Base-by-base conservation (phyloP, 2,113 vertebrate species). In the Rhabdomys dilectus region DNA sequence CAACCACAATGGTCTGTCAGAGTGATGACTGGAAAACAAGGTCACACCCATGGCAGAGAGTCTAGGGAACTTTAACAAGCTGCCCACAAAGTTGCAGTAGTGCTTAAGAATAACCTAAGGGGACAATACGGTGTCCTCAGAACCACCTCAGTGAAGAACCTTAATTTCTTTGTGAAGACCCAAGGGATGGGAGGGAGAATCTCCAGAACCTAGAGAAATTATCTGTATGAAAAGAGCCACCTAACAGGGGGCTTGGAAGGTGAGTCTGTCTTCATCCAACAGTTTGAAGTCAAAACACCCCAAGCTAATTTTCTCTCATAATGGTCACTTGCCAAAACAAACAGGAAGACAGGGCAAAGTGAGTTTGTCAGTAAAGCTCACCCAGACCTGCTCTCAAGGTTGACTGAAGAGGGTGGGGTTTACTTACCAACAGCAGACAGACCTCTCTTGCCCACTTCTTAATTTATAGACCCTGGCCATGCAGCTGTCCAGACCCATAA, bases 281-380 rank as follows among this genome's bases (percentile, higher is more conserved):
- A 60, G 56, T 29, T 62, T 29, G 73, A 86, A 93, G 17, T 45
- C 88, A 88, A 70, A 86, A 53, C 7, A 51, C 7, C 34, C 53
- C 7, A 60, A 31, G 13, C 15, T 56, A 70, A 42, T 48, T 78
- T 31, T 62, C 80, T 95, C 13, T 78, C 42, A n/a, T 21, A 93
- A 22, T 89, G 73, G n/a, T 94, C 88, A 60, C 22, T 42, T 82
- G 93, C 82, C 80, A 70, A 95, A 86, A 42, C 51, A 81, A 68
- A 51, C 36, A 6, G 3, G 84, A 91, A 96, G 72, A 36, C 78
- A 84, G 88, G 82, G 68, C 68, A 75, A 77, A 78, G 34, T 24
- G 3, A 78, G 19, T 36, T 39, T 0, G 1, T n/a, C 17, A 24
- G 45, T 16, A 77, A 80, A 48, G 16, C 56, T 51, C 10, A 29